A percentile compares a stretch with the other conserved stretches of the same genome.
Conservation (phyloP, 2,888 invertebrate genomes). For the Pyrgus malvae region DNA sequence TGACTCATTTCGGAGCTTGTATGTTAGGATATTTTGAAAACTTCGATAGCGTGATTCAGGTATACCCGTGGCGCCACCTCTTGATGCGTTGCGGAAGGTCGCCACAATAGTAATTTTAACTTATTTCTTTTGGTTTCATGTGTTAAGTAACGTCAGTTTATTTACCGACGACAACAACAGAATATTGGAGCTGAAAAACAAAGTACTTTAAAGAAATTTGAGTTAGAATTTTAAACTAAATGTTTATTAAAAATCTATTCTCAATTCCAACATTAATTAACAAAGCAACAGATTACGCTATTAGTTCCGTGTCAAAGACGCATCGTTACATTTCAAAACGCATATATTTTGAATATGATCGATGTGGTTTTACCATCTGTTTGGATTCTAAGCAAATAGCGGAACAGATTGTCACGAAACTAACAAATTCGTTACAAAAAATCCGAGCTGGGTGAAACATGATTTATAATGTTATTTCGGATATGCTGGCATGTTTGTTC, state of each 20-base stretch:
- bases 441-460: conserved; percentile 56
- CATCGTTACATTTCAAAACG: conserved; percentile 53
- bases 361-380: conserved; percentile 68
- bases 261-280: not conserved
- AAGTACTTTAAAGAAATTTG: no score
- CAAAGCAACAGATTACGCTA: conserved; percentile 33
- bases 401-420: conserved; percentile 79
- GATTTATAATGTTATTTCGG: conserved; percentile 79
- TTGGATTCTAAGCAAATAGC: conserved; percentile 77
- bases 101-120: no score
- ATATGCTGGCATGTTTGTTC: conserved; percentile 73
- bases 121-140: no score
- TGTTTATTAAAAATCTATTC: not conserved
- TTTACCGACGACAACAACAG: no score
- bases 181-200: no score
- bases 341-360: conserved; percentile 66
- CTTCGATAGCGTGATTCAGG: no score
- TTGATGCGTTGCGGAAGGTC: no score
- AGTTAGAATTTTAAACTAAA: not conserved
- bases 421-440: conserved; percentile 73
- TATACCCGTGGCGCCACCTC: no score
- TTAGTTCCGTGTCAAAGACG: conserved; percentile 52
- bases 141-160: no score
- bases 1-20: no score
- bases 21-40: no score